Evolutionary conservation across 2,797 vertebrate species (phyloP).

Genomic region (Pterois miles): DNA sequence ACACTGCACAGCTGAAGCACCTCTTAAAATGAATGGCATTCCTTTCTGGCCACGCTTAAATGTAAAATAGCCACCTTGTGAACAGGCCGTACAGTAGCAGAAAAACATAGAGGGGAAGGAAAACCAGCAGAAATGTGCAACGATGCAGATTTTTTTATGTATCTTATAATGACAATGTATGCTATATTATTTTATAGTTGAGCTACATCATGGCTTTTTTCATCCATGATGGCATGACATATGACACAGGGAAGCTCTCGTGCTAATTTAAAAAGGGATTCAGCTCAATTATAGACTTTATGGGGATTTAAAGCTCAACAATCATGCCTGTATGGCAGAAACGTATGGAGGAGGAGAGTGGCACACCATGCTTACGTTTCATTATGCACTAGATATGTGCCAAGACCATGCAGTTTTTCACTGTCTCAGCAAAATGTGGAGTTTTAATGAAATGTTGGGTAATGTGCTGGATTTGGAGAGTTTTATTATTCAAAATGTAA

Average conservation of each 20-base stretch:
- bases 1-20: slow-evolving; percentile 47
- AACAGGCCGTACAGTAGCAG: slow-evolving; percentile 14
- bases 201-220: not conserved
- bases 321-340: not conserved
- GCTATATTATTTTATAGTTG: not conserved
- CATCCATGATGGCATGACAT: slow-evolving; percentile 7
- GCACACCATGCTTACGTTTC: not conserved
- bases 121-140: not conserved
- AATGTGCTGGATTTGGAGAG: not conserved
- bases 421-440: not conserved
- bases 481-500: not conserved
- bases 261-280: slow-evolving; percentile 24
- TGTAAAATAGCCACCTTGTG: slow-evolving; percentile 54
- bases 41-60: slow-evolving; percentile 50
- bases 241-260: slow-evolving; percentile 12
- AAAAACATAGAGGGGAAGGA: not conserved
- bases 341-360: not conserved
- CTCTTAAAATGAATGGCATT: slow-evolving; percentile 76
- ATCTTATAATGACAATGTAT: not conserved
- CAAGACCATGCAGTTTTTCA: not conserved
- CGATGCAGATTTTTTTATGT: not conserved
- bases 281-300: slow-evolving; percentile 8
- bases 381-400: not conserved
- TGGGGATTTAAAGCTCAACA: not conserved
- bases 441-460: not conserved